A percentile compares a stretch with the other conserved stretches of the same genome.
These are phyloP conservation scores for Isaurus tuberculatus DNA, from an alignment of 92 coral and sea anemone species.

Conservation along the genomic window DNA sequence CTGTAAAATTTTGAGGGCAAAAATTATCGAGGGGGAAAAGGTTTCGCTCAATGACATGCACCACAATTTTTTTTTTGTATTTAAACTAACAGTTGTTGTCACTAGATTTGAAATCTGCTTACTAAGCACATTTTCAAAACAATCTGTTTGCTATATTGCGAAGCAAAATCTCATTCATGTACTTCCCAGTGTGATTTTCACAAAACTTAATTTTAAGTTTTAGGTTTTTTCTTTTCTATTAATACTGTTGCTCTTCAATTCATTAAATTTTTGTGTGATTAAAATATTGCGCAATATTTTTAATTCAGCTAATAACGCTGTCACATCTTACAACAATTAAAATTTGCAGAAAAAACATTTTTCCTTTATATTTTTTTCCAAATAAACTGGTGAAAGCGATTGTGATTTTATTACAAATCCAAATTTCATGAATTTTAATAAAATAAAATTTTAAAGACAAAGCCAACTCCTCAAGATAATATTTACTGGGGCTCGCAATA, in stretches of 20 bases:
- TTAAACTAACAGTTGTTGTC: neutral
- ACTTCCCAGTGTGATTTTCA: neutral
- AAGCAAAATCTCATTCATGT: neutral
- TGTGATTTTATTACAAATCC: neutral
- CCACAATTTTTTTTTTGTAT: neutral
- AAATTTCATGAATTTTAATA: neutral
- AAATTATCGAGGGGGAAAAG: neutral
- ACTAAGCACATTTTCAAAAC: neutral
- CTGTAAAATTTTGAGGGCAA: conserved; percentile 1
- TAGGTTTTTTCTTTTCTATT: neutral
- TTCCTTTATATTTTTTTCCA: neutral
- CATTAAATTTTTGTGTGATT: too few species aligned
- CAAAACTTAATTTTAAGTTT: neutral
- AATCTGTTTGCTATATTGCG: neutral
- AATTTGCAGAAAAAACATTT: neutral
- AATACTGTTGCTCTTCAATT: neutral
- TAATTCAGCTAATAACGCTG: neutral
- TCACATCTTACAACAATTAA: neutral
- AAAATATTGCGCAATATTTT: too few species aligned
- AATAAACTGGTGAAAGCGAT: neutral
- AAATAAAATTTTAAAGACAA: neutral
- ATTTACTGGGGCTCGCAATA: neutral
- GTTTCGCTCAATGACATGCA: neutral
- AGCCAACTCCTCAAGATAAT: conserved; percentile 1
- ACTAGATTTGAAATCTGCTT: neutral